Conservation (phyloP, 2,113 vertebrate genomes). For the Labeo rohita region DNA sequence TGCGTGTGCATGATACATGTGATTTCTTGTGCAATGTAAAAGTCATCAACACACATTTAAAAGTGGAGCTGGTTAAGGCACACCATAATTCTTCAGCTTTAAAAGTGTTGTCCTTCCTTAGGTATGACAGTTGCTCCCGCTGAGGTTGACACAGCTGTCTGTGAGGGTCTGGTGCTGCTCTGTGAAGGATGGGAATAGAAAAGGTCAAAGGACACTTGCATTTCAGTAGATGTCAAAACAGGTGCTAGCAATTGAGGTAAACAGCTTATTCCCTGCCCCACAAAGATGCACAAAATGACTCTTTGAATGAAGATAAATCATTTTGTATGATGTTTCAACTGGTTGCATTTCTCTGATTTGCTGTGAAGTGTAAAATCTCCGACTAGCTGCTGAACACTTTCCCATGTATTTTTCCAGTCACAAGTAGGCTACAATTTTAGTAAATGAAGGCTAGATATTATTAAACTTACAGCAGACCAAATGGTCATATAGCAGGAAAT, state of each 20-base stretch:
- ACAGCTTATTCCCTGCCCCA: slow-evolving; percentile 45
- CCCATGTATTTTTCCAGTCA: not conserved
- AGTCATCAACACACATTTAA: slow-evolving; percentile 19
- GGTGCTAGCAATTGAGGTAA: slow-evolving; percentile 68
- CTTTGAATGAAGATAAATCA: not conserved
- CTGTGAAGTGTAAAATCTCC: not conserved
- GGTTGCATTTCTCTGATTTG: not conserved
- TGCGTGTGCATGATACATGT: not conserved
- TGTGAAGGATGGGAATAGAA: slow-evolving; percentile 68
- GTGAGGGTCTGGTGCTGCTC: slow-evolving; percentile 65
- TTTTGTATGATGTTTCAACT: not conserved
- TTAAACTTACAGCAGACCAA: slow-evolving; percentile 26
- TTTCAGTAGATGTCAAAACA: slow-evolving; percentile 77
- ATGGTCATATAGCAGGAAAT: slow-evolving; percentile 70
- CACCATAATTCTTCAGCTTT: slow-evolving; percentile 60
- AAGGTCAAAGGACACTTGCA: slow-evolving; percentile 73
- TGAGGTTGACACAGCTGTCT: slow-evolving; percentile 81
- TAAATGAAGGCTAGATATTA: not conserved
- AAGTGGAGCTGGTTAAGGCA: slow-evolving; percentile 59
- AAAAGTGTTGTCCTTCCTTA: slow-evolving; percentile 65
- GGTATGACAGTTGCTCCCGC: slow-evolving; percentile 73
- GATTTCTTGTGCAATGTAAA: not conserved
- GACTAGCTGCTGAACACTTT: not conserved
- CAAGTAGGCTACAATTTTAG: not conserved
- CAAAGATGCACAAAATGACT: slow-evolving; percentile 36